A percentile compares a stretch with the other conserved stretches of the same genome.
These are phyloP conservation scores for Parazoanthus darwini DNA, from an alignment of 92 coral and sea anemone species.

Conservation along the genomic window DNA sequence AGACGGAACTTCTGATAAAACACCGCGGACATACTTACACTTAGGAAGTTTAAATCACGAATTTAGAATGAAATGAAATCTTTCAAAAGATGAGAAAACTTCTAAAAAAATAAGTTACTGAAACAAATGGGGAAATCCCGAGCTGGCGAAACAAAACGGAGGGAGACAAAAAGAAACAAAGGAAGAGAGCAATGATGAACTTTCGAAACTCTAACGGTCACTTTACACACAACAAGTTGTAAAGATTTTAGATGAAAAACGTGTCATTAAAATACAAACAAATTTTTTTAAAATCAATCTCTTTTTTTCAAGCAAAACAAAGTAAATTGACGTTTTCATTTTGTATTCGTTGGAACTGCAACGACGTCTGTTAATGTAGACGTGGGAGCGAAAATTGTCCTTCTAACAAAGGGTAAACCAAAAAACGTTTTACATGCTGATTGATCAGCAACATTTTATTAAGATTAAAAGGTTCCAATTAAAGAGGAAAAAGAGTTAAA, in stretches of 20 bases:
- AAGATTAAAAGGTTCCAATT: neutral
- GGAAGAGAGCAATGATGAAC: neutral
- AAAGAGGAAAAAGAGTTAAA: too few relatives aligned
- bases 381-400: neutral
- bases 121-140: neutral
- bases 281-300: neutral
- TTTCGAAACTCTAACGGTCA: neutral
- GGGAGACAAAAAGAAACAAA: neutral
- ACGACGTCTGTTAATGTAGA: neutral
- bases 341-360: neutral
- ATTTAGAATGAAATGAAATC: neutral
- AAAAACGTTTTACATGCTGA: neutral
- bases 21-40: neutral
- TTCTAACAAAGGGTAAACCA: too few relatives aligned
- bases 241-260: neutral
- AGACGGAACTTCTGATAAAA: neutral
- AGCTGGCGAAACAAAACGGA: neutral
- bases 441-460: neutral
- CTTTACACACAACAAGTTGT: neutral
- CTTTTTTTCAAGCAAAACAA: neutral
- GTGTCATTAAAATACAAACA: neutral
- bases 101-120: too few relatives aligned
- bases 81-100: too few relatives aligned
- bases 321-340: neutral
- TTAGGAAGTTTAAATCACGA: neutral